These are phyloP conservation scores for Cylloceria caligata DNA, from an alignment of 2,888 invertebrate genomes.

Conservation along the genomic window DNA sequence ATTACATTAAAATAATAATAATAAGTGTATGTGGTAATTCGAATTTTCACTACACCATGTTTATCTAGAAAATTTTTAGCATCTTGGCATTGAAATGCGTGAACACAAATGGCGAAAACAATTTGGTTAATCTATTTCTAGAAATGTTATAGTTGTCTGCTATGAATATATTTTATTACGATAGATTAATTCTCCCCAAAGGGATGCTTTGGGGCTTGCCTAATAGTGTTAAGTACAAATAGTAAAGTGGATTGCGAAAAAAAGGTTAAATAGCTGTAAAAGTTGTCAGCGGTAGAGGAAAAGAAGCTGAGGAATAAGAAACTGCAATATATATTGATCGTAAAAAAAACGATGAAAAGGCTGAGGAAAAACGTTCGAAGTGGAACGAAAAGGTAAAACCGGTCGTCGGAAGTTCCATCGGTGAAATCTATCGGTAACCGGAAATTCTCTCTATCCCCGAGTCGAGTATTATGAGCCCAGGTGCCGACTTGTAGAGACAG, in stretches of 20 bases:
- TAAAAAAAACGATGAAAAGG: constrained; percentile 20
- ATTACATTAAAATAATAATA: too few species aligned
- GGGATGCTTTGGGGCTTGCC: too few species aligned
- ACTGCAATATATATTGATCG: constrained; percentile 44
- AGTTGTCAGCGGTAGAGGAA: background rate
- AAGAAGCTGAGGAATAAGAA: constrained; percentile 29
- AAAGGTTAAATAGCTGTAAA: background rate
- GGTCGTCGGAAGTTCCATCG: constrained; percentile 65
- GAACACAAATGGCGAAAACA: too few species aligned
- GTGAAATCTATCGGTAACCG: constrained; percentile 62
- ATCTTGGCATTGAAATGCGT: too few species aligned
- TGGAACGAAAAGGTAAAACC: constrained; percentile 46
- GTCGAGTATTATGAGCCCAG: constrained; percentile 32
- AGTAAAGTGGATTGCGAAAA: background rate
- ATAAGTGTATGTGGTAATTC: too few species aligned
- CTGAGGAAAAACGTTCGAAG: constrained; percentile 18
- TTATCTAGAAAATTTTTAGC: too few species aligned
- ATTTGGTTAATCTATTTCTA: too few species aligned
- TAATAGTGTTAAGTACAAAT: background rate
- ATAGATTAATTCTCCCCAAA: too few species aligned
- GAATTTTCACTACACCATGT: too few species aligned
- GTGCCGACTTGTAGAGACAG: constrained; percentile 34
- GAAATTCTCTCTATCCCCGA: constrained; percentile 64
- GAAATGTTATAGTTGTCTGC: too few species aligned
- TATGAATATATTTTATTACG: too few species aligned